Evolutionary conservation across 1,140 invertebrate species (phyloP).

Genomic region (Euwallacea similis): DNA sequence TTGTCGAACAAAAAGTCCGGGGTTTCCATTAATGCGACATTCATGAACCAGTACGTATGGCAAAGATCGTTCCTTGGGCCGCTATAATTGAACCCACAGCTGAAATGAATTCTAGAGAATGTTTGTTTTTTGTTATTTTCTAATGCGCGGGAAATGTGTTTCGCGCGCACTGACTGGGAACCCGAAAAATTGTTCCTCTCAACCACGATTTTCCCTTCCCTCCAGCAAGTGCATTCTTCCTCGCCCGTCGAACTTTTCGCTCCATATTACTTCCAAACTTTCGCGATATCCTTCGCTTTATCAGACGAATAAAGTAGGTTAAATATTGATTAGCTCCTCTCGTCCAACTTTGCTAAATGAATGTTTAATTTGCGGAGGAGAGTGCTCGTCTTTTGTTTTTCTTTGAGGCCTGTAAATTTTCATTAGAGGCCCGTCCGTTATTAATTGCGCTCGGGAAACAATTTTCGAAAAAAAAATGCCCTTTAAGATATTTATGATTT

Average conservation of each 20-base stretch:
- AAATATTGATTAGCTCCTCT: conserved; percentile 21
- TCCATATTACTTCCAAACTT: background rate
- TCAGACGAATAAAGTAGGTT: conserved; percentile 19
- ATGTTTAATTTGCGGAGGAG: conserved; percentile 27
- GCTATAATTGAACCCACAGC: no score
- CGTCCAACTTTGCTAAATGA: conserved; percentile 26
- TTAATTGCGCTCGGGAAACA: conserved; percentile 2
- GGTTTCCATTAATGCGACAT: conserved; percentile 35
- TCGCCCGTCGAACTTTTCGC: no score
- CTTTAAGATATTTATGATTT: background rate
- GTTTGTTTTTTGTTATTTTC: no score
- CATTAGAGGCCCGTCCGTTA: conserved; percentile 12
- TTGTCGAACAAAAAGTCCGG: conserved; percentile 29
- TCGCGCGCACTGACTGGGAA: no score
- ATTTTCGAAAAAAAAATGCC: background rate
- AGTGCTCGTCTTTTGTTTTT: conserved; percentile 19
- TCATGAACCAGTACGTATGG: conserved; percentile 17
- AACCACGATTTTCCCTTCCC: no score
- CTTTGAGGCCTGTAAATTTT: conserved; percentile 15
- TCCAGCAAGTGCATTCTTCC: no score
- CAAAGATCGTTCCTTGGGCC: no score
- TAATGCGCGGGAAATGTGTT: no score
- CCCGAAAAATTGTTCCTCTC: no score
- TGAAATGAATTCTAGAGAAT: no score
- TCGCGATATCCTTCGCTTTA: background rate